These are phyloP conservation scores for Vidua chalybeata DNA, from an alignment of 2,113 vertebrate genomes.

Conservation along the genomic window DNA sequence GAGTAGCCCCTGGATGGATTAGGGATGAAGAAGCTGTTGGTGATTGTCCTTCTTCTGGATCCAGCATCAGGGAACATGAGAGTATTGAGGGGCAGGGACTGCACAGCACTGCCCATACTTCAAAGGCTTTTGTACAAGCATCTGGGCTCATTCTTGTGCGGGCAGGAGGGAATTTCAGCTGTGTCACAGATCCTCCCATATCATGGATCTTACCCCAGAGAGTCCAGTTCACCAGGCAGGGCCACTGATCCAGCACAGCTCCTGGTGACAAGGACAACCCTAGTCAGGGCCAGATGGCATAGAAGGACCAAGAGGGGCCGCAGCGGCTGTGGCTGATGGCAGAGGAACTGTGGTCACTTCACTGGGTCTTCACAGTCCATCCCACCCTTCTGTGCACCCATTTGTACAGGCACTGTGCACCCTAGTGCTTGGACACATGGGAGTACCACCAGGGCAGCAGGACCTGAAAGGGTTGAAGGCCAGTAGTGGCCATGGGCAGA, in stretches of 20 bases:
- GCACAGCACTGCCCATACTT: background rate
- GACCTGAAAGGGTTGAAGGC: background rate
- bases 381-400: background rate
- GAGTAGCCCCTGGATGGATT: background rate
- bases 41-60: background rate
- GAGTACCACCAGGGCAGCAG: background rate
- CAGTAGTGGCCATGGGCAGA: background rate
- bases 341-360: background rate
- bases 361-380: background rate
- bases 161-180: background rate
- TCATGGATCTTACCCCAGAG: background rate
- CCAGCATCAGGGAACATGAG: background rate
- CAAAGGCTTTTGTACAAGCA: background rate
- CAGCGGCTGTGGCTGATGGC: background rate
- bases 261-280: background rate
- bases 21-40: background rate
- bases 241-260: background rate
- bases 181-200: background rate
- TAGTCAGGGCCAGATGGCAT: background rate
- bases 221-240: background rate
- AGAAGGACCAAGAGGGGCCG: background rate
- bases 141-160: background rate
- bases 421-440: background rate
- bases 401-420: background rate
- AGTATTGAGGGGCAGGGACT: background rate